Base-by-base conservation (phyloP, 1,140 invertebrate species). In the Chionoecetes opilio region DNA sequence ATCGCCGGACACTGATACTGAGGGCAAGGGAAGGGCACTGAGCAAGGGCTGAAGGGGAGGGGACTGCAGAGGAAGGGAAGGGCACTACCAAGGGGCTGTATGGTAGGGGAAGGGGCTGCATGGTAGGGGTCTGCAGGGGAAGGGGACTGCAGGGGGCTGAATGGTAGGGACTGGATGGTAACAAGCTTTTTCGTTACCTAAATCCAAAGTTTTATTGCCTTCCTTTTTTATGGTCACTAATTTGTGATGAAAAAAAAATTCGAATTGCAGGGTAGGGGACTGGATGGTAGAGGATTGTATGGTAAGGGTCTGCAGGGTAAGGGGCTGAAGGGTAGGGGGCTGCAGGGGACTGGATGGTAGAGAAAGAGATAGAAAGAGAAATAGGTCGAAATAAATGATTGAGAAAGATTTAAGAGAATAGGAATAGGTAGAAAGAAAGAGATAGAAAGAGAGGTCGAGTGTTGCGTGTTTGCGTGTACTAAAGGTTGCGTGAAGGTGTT, bases 1-100 rank as follows among this genome's bases (percentile, higher is more conserved):
- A 37, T 41, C 86, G 35, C 86, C 86, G 86, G 86, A 88, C 86
- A 88, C 86, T 29, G 86, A 88, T 88, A 88, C 86, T 35, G 37
- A 75, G n/a, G 63, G n/a, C 21, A 75, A 75, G 11, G 63, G 63
- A 75, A 75, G n/a, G n/a, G 8, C 6, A 17, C 46, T 2, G 46
- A 53, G 63, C 21, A 75, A 46, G 3, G 11, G 26, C 21, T n/a
- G n/a, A n/a, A n/a, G 6, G 63, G 63, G 63, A 75, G 1, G n/a
- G 21, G 63, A 75, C 21, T 11, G 63, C 21, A 75, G 63, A 21
- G n/a, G 63, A n/a, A n/a, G 63, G 63, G n/a, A 75, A 75, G 21
- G 21, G 21, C n/a, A n/a, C n/a, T n/a, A n/a, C n/a, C 21, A 75
- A 1, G n/a, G 63, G 21, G 26, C 26, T 5, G n/a, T 6, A 2